Evolutionary conservation across 1,140 invertebrate species (phyloP).

Genomic region (Zaprionus ornatus): DNA sequence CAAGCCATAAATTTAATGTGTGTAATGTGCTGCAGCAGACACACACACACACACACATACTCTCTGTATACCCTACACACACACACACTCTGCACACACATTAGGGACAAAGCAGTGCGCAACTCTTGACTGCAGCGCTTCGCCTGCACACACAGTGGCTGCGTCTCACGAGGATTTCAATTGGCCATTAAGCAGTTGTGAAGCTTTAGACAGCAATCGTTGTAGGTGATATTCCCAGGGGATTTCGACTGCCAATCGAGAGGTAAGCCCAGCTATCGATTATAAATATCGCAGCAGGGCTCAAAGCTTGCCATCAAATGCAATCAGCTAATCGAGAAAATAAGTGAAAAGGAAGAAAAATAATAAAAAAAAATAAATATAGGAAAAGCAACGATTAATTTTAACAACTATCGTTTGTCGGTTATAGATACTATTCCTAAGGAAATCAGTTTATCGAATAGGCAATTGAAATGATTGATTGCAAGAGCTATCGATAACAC

Average conservation of each 20-base stretch:
- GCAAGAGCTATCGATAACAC: no score
- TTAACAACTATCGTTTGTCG: neutral
- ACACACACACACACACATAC: slow-evolving; percentile 30
- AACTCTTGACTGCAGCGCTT: slow-evolving; percentile 2
- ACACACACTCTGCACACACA: neutral
- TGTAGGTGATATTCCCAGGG: slow-evolving; percentile 4
- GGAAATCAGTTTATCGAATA: no score
- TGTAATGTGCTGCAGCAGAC: slow-evolving; percentile 65
- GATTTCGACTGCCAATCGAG: neutral
- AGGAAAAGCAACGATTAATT: neutral
- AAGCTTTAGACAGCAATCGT: slow-evolving; percentile 19
- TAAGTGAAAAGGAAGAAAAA: neutral
- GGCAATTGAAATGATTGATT: no score
- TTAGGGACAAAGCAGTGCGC: neutral
- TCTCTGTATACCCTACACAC: neutral
- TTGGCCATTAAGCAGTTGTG: slow-evolving; percentile 13
- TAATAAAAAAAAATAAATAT: neutral
- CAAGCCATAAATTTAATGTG: slow-evolving; percentile 73
- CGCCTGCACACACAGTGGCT: slow-evolving; percentile 11
- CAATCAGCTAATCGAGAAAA: neutral
- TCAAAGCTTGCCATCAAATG: neutral
- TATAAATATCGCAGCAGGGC: neutral
- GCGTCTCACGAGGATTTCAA: slow-evolving; percentile 16
- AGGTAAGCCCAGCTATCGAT: neutral
- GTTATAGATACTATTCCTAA: neutral